Conservation (phyloP, 2,113 vertebrate species). For the Perca schrenkii region DNA sequence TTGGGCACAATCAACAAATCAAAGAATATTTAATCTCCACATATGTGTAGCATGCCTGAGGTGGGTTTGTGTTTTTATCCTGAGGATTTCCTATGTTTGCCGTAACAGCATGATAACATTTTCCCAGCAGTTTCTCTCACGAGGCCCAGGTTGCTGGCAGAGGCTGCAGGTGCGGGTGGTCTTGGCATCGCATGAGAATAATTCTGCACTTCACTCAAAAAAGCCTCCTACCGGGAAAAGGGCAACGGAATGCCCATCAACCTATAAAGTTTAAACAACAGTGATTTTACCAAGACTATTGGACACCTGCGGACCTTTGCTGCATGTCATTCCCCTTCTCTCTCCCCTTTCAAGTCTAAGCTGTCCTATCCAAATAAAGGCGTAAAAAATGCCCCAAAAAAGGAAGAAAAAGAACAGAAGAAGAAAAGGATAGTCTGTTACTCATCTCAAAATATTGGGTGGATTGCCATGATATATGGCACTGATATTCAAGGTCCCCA, state of each 20-base stretch:
- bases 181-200: constrained; percentile 42
- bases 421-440: not conserved
- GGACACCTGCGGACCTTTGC: too few relatives aligned
- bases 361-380: too few relatives aligned
- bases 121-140: constrained; percentile 33
- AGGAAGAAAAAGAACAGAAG: too few relatives aligned
- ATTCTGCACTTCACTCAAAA: not conserved
- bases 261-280: not conserved
- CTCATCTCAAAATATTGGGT: not conserved
- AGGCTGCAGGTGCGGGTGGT: constrained; percentile 47
- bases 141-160: constrained; percentile 38
- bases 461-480: not conserved
- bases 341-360: too few relatives aligned
- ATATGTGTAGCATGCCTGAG: not conserved
- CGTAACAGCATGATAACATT: constrained; percentile 12
- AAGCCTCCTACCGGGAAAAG: constrained; percentile 16
- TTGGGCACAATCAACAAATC: not conserved
- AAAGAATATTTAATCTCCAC: not conserved
- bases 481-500: not conserved
- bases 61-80: constrained; percentile 15
- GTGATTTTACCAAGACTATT: not conserved
- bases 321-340: too few relatives aligned
- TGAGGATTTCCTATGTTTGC: constrained; percentile 29
- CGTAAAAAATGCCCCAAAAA: too few relatives aligned
- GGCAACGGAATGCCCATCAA: not conserved